Percentiles rank a stretch among this genome's conserved stretches.
These are phyloP conservation scores for Arnoldichthys spilopterus DNA, from an alignment of 2,797 vertebrate species.

Conservation along the genomic window DNA sequence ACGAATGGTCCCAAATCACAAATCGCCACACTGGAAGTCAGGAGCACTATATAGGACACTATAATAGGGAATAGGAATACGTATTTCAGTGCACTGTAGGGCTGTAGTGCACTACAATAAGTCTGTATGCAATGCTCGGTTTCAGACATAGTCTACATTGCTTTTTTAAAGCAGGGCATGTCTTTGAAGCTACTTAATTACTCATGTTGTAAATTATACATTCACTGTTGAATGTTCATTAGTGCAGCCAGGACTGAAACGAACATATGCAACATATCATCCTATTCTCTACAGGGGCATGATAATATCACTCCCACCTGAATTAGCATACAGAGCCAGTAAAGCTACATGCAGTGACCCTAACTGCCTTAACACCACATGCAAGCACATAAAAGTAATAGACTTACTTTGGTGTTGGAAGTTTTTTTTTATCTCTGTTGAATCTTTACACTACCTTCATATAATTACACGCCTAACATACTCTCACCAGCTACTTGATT, in stretches of 20 bases:
- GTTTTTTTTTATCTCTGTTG: too few species aligned
- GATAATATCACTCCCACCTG: not conserved
- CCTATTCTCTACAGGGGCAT: not conserved
- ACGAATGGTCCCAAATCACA: not conserved
- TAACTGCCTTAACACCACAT: too few species aligned
- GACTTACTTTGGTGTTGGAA: too few species aligned
- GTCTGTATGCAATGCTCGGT: not conserved
- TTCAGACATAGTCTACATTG: not conserved
- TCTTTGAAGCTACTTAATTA: conserved; percentile 10
- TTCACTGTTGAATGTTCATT: not conserved
- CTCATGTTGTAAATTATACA: conserved; percentile 1
- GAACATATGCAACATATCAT: not conserved
- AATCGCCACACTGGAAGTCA: not conserved
- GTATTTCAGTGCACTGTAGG: not conserved
- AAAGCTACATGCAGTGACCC: too few species aligned
- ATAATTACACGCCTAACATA: too few species aligned
- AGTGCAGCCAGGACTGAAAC: not conserved
- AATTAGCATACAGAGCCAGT: too few species aligned
- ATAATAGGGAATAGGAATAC: not conserved
- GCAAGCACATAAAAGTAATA: too few species aligned
- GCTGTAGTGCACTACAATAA: not conserved
- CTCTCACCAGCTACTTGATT: too few species aligned
- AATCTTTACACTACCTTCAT: too few species aligned
- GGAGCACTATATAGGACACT: not conserved
- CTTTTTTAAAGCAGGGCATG: not conserved